Base-by-base conservation (phyloP, 2,888 invertebrate genomes). In the Graphium colonna region DNA sequence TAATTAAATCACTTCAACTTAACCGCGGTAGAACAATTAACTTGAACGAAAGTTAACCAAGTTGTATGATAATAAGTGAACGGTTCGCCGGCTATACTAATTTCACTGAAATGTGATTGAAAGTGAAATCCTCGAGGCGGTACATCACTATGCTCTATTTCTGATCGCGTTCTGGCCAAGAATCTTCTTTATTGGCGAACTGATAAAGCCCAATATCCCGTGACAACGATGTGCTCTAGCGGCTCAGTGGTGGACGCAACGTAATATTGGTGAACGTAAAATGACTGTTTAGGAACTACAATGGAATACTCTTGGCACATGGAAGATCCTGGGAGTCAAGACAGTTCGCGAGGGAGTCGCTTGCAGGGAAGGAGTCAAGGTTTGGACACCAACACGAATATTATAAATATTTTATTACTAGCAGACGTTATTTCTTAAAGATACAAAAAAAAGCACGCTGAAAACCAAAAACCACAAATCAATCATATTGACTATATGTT, bases 251-350 rank as follows among this genome's bases (percentile, higher is more conserved):
- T 74, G 56, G 76, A 76, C 56, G 71, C 68, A 31, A 73, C 74
- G 57, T 76, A 63, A 67, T 36, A 53, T 67, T 39, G 31, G 45
- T 50, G 39, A 49, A 17, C 52, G 47, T 55, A 60, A 57, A 57
- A 67, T 67, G 65, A 51, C 47, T 56, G 61, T 12, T 62, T 53
- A 67, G 59, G 60, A 57, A 58, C 68, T 71, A 87, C 75, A 62
- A 89, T 89, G 89, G 89, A 89, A 83, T 89, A 88, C 69, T 68
- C 85, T 55, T 87, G 88, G 89, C 84, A 86, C 61, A 82, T 88
- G 73, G 88, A 86, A 69, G 85, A 82, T 58, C 64, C 71, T 26
- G 72, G 68, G 52, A 69, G 66, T 52, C 79, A 79, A 66, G 84
- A 69, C 48, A 79, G 65, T 61, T 67, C 70, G 42, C 71, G 81